These are phyloP conservation scores for Burhinus oedicnemus DNA, from an alignment of 2,113 vertebrate species.

Conservation along the genomic window DNA sequence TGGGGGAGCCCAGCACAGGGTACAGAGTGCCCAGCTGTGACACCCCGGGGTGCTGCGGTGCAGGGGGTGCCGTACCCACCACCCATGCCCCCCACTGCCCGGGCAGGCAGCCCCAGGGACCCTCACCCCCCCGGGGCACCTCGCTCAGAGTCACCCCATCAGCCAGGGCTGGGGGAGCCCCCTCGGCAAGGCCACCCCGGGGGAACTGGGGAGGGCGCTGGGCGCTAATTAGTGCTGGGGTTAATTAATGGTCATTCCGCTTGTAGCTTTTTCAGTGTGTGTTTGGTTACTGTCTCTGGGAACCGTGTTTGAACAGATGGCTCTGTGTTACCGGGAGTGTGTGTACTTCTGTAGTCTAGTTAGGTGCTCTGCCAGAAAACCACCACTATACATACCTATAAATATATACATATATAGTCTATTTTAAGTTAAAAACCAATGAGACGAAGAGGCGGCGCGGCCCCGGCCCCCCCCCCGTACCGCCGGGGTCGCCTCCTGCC, in stretches of 20 bases:
- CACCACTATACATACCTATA: slow-evolving; percentile 78
- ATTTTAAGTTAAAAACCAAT: slow-evolving; percentile 80
- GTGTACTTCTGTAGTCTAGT: slow-evolving; percentile 99
- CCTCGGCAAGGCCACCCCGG: not conserved
- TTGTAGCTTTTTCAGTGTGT: slow-evolving; percentile 84
- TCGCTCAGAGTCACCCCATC: not conserved
- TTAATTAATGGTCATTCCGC: slow-evolving; percentile 82
- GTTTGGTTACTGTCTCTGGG: slow-evolving; percentile 86
- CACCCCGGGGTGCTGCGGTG: not conserved
- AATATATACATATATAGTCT: slow-evolving; percentile 80
- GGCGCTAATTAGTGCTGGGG: slow-evolving; percentile 74
- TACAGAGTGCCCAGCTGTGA: not conserved
- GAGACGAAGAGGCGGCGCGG: slow-evolving; percentile 14
- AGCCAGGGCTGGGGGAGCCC: not conserved
- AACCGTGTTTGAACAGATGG: slow-evolving; percentile 81
- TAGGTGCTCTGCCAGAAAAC: slow-evolving; percentile 89
- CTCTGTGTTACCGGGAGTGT: slow-evolving; percentile 88
- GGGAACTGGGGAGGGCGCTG: not conserved
- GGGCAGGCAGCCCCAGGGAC: not conserved
- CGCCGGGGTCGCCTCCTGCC: slow-evolving; percentile 49
- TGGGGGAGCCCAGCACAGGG: not conserved
- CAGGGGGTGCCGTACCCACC: not conserved
- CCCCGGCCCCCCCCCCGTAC: slow-evolving; percentile 44
- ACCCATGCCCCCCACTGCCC: not conserved
- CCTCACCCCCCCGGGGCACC: not conserved